Percentiles rank a stretch among this genome's conserved stretches.
Conservation (phyloP, 2,113 vertebrate genomes). For the Laticauda colubrina region DNA sequence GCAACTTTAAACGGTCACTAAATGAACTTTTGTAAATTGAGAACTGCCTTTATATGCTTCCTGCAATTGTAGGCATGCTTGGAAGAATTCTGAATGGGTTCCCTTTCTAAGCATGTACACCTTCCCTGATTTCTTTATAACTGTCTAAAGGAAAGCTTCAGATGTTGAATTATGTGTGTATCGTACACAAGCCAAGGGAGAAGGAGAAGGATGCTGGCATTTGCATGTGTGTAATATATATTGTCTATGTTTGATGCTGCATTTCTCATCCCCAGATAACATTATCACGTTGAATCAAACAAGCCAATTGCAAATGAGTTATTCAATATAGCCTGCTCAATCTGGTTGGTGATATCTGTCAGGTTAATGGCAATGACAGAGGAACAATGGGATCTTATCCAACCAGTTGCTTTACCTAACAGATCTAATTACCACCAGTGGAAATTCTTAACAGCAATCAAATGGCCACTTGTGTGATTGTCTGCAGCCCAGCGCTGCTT, state of each 20-base stretch:
- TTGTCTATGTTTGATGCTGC: background rate
- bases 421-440: slow-evolving; percentile 78
- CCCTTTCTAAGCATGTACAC: background rate
- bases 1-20: no score
- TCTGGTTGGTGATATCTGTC: slow-evolving; percentile 78
- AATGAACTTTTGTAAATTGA: no score
- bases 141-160: background rate
- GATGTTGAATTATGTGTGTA: background rate
- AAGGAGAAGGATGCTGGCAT: background rate
- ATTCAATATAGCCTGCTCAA: slow-evolving; percentile 74
- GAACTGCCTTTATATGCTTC: no score
- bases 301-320: slow-evolving; percentile 76
- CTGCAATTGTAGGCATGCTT: no score
- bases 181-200: background rate
- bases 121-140: background rate
- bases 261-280: background rate
- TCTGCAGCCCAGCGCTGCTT: no score
- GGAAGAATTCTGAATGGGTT: no score
- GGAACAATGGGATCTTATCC: slow-evolving; percentile 75
- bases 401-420: slow-evolving; percentile 76
- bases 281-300: slow-evolving; percentile 53
- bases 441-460: slow-evolving; percentile 71
- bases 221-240: background rate
- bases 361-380: slow-evolving; percentile 78
- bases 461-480: slow-evolving; percentile 52